Conservation (phyloP, 2,113 vertebrate species). For the Ellobius talpinus region DNA sequence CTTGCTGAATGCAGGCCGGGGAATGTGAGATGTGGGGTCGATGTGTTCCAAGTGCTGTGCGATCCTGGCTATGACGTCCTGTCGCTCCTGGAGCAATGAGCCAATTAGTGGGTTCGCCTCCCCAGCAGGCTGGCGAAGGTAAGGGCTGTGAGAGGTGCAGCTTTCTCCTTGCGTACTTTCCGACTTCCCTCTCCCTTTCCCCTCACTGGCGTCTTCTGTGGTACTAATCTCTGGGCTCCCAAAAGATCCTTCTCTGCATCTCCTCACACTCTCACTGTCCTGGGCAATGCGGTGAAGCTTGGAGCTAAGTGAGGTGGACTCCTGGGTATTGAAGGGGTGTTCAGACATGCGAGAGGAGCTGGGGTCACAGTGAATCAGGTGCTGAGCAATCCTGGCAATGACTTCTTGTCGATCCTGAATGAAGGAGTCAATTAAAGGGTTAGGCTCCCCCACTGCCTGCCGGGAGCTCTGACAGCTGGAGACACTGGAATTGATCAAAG, state of each 20-base stretch:
- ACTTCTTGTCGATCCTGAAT: slow-evolving; percentile 98
- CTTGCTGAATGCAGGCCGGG: slow-evolving; percentile 87
- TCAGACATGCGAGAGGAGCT: slow-evolving; percentile 91
- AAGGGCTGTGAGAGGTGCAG: slow-evolving; percentile 79
- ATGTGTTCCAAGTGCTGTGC: slow-evolving; percentile 96
- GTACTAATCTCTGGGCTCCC: slow-evolving; percentile 72
- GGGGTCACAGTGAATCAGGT: slow-evolving; percentile 97
- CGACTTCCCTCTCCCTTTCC: slow-evolving; percentile 79
- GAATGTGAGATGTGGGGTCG: slow-evolving; percentile 91
- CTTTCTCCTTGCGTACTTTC: slow-evolving; percentile 76
- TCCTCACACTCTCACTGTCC: slow-evolving; percentile 89
- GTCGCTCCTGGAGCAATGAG: slow-evolving; percentile 96
- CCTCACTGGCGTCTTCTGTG: slow-evolving; percentile 85
- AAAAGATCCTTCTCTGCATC: slow-evolving; percentile 90
- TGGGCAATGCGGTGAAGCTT: slow-evolving; percentile 89
- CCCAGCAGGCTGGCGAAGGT: slow-evolving; percentile 81
- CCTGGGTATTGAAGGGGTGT: slow-evolving; percentile 87
- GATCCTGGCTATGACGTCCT: slow-evolving; percentile 97
- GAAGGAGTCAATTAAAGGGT: slow-evolving; percentile 95
- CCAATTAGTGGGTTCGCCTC: slow-evolving; percentile 95
- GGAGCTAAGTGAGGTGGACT: slow-evolving; percentile 81
- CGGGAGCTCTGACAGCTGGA: slow-evolving; percentile 86
- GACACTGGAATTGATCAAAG: slow-evolving; percentile 87
- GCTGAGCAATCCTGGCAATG: slow-evolving; percentile 97
- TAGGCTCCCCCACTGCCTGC: slow-evolving; percentile 89